Conservation (phyloP, 2,888 invertebrate species). For the Xanthia togata region DNA sequence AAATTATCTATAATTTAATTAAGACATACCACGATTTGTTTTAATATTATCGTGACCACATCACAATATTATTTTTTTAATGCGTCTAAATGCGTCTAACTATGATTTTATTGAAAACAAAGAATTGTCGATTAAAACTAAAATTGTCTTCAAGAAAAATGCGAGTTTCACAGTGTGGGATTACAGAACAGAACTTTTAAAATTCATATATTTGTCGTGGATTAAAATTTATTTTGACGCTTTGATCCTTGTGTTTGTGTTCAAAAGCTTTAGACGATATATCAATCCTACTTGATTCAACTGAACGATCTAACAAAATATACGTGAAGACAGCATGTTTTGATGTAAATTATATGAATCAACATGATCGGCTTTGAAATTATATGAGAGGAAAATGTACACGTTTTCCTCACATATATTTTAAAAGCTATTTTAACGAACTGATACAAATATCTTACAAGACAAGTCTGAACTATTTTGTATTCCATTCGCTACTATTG, state of each 20-base stretch:
- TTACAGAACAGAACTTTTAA: conserved; percentile 58
- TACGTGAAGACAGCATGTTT: conserved; percentile 52
- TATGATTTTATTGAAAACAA: not conserved
- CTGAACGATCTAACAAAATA: conserved; percentile 56
- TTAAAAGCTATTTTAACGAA: conserved; percentile 13
- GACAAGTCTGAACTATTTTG: not conserved
- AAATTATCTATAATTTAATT: not conserved
- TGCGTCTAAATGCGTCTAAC: not conserved
- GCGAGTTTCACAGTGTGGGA: conserved; percentile 35
- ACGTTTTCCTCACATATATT: too few species aligned
- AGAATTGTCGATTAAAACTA: not conserved
- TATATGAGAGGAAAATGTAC: not conserved
- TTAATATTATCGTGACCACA: conserved; percentile 1
- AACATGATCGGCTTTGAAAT: conserved; percentile 33
- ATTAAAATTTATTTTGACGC: conserved; percentile 59
- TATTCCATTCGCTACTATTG: too few species aligned
- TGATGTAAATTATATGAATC: conserved; percentile 44
- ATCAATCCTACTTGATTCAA: conserved; percentile 50
- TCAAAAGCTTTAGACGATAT: conserved; percentile 57
- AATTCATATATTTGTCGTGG: conserved; percentile 50
- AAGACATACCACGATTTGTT: conserved; percentile 1
- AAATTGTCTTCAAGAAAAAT: conserved; percentile 27
- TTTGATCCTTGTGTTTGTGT: conserved; percentile 58
- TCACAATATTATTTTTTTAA: not conserved
- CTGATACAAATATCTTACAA: not conserved